A percentile compares a stretch with the other conserved stretches of the same genome.
phyloP scores from a whole-genome alignment of 2,797 vertebrate genomes.

The Agapornis canus region DNA sequence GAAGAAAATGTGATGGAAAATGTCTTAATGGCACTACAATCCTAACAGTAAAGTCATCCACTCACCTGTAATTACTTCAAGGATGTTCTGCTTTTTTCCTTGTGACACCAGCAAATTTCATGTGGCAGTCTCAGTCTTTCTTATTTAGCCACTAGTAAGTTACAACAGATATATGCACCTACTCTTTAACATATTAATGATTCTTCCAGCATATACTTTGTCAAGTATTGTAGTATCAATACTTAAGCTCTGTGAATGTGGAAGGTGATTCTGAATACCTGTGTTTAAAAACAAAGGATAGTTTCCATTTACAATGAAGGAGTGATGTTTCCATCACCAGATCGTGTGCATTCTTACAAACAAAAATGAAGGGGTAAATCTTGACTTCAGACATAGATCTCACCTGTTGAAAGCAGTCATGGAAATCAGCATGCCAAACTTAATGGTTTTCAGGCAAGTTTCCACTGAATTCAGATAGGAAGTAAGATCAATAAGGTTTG shows the following conservation, averaged over 20 bases:
- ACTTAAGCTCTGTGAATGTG: background rate
- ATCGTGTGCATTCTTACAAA: background rate
- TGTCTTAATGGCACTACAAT: background rate
- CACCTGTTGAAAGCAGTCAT: background rate
- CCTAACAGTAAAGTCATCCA: background rate
- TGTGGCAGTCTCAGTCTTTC: background rate
- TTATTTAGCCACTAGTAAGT: background rate
- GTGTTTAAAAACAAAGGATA: background rate
- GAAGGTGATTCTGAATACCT: background rate
- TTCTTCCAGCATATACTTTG: background rate
- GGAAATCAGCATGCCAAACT: background rate
- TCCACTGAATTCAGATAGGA: background rate
- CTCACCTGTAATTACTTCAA: conserved; percentile 3
- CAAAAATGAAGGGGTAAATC: background rate
- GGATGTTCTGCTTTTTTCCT: background rate
- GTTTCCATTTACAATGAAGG: background rate
- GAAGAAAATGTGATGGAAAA: background rate
- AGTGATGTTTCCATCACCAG: background rate
- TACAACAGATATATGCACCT: background rate
- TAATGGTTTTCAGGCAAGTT: background rate
- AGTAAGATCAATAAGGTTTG: background rate
- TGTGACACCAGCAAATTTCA: background rate
- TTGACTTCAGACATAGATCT: background rate
- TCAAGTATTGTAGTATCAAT: background rate
- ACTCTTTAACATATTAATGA: background rate